Evolutionary conservation across 2,888 invertebrate genomes (phyloP), one percentile per base, ranked within the genome.

Genomic region (Tanypteryx hageni): DNA sequence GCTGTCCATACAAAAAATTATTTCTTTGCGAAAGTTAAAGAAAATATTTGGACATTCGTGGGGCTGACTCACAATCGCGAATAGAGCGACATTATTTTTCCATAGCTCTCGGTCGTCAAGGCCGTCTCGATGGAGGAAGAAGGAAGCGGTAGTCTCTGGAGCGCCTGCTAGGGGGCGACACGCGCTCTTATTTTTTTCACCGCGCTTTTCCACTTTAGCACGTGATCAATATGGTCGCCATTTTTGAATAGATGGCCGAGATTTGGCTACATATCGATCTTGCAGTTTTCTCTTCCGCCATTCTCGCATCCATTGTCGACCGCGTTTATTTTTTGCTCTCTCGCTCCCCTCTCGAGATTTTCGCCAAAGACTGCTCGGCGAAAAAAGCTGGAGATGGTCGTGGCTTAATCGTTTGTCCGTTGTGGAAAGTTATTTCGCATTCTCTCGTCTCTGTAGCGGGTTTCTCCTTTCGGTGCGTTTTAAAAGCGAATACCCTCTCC

Each of bases 161-260:
- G 44, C 76, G 76, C 22, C 76, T 22, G 68, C 68, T 22, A 68
- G 44, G 44, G 44, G 44, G n/a, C 68, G 68, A 68, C 68, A 22
- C 68, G 18, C 61, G 22, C 22, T 68, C 68, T 27, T 27, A 76
- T 76, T 76, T 22, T 76, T 76, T 44, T 76, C 76, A 22, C 22
- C 76, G 27, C 27, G 76, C 76, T 76, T 27, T 76, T 76, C 76
- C 76, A 13, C 27, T 27, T 13, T 22, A 27, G 27, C 76, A 76
- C 76, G 76, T 76, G 76, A 76, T 76, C 76, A 22, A 76, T 76
- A 76, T 76, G 76, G 44, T 76, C 76, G 76, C 76, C 76, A 76
- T 76, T 22, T 76, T 76, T 76, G 76, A 76, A 76, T 76, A 27
- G 76, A 27, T 27, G 9, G 76, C 76, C 76, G 76, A 76, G 76